Evolutionary conservation across 1,140 invertebrate genomes (phyloP), one percentile per base, ranked within the genome.

Genomic region (Homarus americanus): DNA sequence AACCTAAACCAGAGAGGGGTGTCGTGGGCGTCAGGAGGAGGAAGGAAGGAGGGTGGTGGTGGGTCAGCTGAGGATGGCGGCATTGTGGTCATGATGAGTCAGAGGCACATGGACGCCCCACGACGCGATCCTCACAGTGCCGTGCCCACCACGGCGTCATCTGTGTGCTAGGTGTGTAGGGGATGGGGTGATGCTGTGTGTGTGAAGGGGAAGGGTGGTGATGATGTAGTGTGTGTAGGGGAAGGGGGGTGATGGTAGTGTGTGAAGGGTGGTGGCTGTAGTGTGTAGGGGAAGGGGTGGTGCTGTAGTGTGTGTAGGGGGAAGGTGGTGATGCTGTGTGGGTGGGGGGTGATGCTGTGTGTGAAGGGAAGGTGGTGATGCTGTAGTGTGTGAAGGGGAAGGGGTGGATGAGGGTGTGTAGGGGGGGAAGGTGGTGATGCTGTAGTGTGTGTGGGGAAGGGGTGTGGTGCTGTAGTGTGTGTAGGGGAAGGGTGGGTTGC

Each of bases 41-140:
- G 82, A 5, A 44, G 44, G 12, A 78, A 76, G 24, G 85, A 78
- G n/a, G 75, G 75, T 28, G 75, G 38, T 20, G 63, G 34, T 2
- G 58, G 82, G 32, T 91, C 91, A n/a, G 69, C 80, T 34, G 91
- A 75, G 32, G 91, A 84, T 49, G 91, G 83, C 15, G 86, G 85
- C 0, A 88, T 92, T 4, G 82, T 92, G 4, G 86, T 92, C 24
- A 87, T 92, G 76, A 92, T 87, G 85, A 87, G 83, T 41, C 78
- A 87, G 28, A 32, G 91, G 10, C 91, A 92, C 69, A 92, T 92
- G 91, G 82, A 92, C 80, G 80, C 75, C 24, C 91, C 91, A 0
- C 58, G 91, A 1, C 58, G 73, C 38, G 91, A 92, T 80, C 91
- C 91, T 9, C 91, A 92, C 91, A 88, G 69, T 80, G 82, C 76